Base-by-base conservation (phyloP, 1,140 invertebrate species). In the Rhysida immarginata region DNA sequence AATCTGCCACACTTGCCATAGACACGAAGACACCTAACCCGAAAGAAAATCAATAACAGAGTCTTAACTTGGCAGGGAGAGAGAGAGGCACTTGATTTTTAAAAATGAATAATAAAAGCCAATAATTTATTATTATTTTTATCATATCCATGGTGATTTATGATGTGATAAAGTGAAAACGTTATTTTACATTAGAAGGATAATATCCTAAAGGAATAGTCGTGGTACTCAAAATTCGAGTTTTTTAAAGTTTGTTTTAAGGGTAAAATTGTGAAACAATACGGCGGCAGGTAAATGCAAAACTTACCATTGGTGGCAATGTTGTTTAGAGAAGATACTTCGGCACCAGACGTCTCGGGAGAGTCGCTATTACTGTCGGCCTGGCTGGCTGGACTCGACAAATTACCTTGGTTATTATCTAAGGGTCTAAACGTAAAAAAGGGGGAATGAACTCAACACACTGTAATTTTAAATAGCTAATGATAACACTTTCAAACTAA, bases 331-430 rank as follows among this genome's bases (percentile, higher is more conserved):
- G 46, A 59, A 0, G 60, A 54, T 0, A 54, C 54, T 25, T 61
- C 60, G 16, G 60, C 58, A 25, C 26, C 52, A 3, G 35, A 3
- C 20, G 5, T 41, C 43, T 59, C 55, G 8, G 56, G 58, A 23
- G 60, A 58, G 2, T 41, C 58, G 26, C 58, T 58, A n/a, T 57
- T 56, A 29, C 59, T 60, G 26, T 61, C 58, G 35, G 55, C 61
- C 51, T 63, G 61, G 27, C 60, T 64, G 25, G 62, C 60, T 18
- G 63, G 63, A 61, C 63, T 64, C 35, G 63, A 63, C 26, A 61
- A 27, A 50, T 62, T 61, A 27, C 60, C 61, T 23, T 55, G 60
- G 49, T 55, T 61, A 35, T 35, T n/a, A n/a, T n/a, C n/a, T n/a
- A n/a, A n/a, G n/a, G n/a, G n/a, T n/a, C n/a, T n/a, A n/a, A n/a